phyloP scores from a whole-genome alignment of 2,797 vertebrate genomes.

The Hoplostethus atlanticus region DNA sequence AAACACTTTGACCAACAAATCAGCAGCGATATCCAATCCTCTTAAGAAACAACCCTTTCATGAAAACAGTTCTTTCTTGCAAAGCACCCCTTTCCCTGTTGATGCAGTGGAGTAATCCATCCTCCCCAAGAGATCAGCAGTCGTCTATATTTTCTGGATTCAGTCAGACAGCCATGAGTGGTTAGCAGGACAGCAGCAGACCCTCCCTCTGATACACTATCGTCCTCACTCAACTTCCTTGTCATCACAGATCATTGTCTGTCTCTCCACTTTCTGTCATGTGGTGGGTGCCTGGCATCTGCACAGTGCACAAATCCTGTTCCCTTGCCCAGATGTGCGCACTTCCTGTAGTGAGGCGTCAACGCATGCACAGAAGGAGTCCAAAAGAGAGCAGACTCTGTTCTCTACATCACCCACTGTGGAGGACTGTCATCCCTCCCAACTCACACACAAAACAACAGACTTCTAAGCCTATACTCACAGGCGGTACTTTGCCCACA shows the following conservation, averaged over 20 bases:
- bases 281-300: neutral
- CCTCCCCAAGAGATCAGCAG: constrained; percentile 29
- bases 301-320: neutral
- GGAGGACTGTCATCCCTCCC: neutral
- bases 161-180: constrained; percentile 7
- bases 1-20: constrained; percentile 15
- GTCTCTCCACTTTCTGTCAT: constrained; percentile 30
- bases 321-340: neutral
- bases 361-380: neutral
- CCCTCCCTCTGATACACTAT: constrained; percentile 7
- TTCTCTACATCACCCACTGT: neutral
- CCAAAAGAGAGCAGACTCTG: neutral
- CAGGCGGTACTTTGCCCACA: neutral
- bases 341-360: neutral
- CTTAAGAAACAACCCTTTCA: constrained; percentile 28
- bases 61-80: constrained; percentile 11
- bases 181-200: constrained; percentile 17
- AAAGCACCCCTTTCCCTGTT: constrained; percentile 12
- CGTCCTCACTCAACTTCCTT: constrained; percentile 19
- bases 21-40: constrained; percentile 25
- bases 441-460: neutral
- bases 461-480: neutral
- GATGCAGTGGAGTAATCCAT: constrained; percentile 22
- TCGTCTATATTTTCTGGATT: constrained; percentile 23
- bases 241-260: constrained; percentile 37